Base-by-base conservation (phyloP, 2,888 invertebrate species). In the Leucophora obtusa region DNA sequence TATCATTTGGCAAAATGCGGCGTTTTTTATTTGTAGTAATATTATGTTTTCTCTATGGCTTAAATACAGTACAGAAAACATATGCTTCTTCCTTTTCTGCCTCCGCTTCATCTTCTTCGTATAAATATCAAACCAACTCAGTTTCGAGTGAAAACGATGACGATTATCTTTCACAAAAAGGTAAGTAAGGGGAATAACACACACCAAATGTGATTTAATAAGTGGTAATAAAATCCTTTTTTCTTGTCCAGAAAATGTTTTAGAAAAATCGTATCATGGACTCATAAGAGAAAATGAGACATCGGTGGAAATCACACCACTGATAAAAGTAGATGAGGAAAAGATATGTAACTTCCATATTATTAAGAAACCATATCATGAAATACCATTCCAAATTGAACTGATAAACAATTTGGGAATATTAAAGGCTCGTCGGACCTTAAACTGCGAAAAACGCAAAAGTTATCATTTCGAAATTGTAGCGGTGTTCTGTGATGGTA, bases 381-480 rank as follows among this genome's bases (percentile, higher is more conserved):
- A 97, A 89, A 96, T 96, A 82, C 97, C 97, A n/a, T 97, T 97
- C 89, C 94, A 95, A 93, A 93, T 94, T 86, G 93, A 94, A 91
- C 92, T 94, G 89, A 93, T 93, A 72, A 94, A 95, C 87, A 94
- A 95, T 91, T 96, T 97, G 82, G 96, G 96, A 84, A 91, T 93
- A 18, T 92, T 97, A 84, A 93, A 95, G 87, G 96, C 97, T 83
- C 93, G 95, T 83, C 93, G 94, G 85, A 94, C 94, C 72, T 93
- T 98, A 85, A 97, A 98, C 91, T 98, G 97, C 91, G 97, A 98
- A 91, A 97, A 97, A 90, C 92, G 97, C 70, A 95, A 96, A 87
- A 96, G 96, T 91, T 98, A 98, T 93, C 97, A 96, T 92, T 98
- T 98, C 91, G 96, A 97, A 91, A 97, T 98, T 89, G 95, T 97